Evolutionary conservation across 2,797 vertebrate species (phyloP), one percentile per base, ranked within the genome.

Genomic region (Falco novaeseelandiae): DNA sequence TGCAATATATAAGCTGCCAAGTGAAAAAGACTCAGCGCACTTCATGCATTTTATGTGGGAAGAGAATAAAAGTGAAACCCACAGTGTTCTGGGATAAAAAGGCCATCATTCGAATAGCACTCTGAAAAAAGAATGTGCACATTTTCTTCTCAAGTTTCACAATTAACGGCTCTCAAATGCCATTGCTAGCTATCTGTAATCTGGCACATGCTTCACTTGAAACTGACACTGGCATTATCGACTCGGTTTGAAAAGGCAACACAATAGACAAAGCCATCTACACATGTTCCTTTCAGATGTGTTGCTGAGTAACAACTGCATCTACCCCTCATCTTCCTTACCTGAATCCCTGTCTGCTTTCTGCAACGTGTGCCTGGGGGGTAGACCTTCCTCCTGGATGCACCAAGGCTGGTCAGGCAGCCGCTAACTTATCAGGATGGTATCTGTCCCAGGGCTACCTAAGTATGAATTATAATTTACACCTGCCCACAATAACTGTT

Each of bases 141-240:
- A 94, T 98, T 98, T 98, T 96, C 96, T 96, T 96, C 97, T 97
- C 88, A 62, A 90, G 95, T 98, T 98, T 97, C 97, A 98, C 97
- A 98, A 97, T 97, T 96, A 97, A 95, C 61, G 2, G 79, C 87
- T 96, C 95, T 95, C 95, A 89, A 94, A 97, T 78, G 89, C 96
- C 96, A 96, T 72, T 83, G 89, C 84, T 8, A 94, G 88, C 90
- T 92, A 94, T 97, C 97, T 97, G 94, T 94, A 97, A 97, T 96
- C 97, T 97, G 97, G 97, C 97, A 96, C 93, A 93, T 40, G 77
- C 84, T 90, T 97, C 69, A 57, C 83, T 95, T 97, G 96, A 97
- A 98, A 97, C 66, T 30, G 58, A 98, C 96, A 97, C 88, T 36
- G 93, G 90, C 85, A 78, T 97, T 96, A 96, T 93, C 91, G 58